Evolutionary conservation across 2,888 invertebrate species (phyloP).

Genomic region (Morinoia aosen): DNA sequence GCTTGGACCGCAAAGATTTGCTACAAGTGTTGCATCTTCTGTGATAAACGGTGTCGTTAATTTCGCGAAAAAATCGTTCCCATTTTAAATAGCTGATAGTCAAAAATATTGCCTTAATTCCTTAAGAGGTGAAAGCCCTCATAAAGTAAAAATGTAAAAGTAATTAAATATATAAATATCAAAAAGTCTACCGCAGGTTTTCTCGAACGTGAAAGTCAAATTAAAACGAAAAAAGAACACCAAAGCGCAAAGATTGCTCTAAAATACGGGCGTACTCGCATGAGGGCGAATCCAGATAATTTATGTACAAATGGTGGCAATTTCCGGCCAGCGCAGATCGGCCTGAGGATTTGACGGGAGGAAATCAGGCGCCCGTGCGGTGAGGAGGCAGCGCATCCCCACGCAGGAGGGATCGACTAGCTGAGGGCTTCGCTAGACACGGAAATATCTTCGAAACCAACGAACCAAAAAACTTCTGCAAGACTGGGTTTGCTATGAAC

Average conservation of each 20-base stretch:
- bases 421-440: background rate
- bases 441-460: too few species aligned
- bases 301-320: background rate
- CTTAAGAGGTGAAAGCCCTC: background rate
- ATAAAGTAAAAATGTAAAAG: background rate
- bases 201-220: background rate
- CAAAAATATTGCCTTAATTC: too few species aligned
- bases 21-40: too few species aligned
- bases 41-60: too few species aligned
- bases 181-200: background rate
- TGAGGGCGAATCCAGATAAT: background rate
- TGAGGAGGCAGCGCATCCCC: background rate
- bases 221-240: background rate
- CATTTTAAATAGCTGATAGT: too few species aligned
- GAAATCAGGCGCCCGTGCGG: background rate
- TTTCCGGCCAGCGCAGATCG: background rate
- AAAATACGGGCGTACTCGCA: background rate
- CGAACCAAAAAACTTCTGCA: too few species aligned
- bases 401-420: background rate
- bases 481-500: too few species aligned
- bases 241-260: background rate
- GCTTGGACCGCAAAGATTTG: too few species aligned
- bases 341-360: background rate
- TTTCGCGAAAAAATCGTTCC: too few species aligned
- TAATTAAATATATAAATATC: background rate